A percentile compares a stretch with the other conserved stretches of the same genome.
phyloP scores from a whole-genome alignment of 2,113 vertebrate species.

The Pangasianodon gigas region DNA sequence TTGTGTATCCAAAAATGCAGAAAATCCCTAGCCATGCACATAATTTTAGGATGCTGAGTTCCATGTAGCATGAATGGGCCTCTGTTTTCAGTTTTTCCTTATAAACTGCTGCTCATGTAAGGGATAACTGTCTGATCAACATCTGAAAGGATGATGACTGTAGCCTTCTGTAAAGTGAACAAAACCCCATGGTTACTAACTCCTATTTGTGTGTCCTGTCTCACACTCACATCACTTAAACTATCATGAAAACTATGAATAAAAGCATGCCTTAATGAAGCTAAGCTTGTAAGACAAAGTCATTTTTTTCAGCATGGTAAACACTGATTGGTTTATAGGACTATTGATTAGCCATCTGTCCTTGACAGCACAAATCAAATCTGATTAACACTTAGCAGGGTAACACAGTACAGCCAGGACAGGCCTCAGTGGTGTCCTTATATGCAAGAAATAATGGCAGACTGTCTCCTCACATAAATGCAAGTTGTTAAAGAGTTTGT shows the following conservation, averaged over 20 bases:
- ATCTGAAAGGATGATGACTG: not conserved
- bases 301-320: not conserved
- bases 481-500: not conserved
- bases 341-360: slow-evolving; percentile 4
- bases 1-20: not conserved
- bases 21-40: not conserved
- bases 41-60: not conserved
- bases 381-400: not conserved
- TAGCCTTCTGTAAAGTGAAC: not conserved
- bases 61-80: not conserved
- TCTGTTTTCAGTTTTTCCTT: not conserved
- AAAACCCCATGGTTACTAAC: not conserved
- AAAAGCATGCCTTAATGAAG: not conserved
- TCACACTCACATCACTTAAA: not conserved
- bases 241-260: not conserved
- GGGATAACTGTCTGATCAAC: not conserved
- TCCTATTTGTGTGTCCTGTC: not conserved
- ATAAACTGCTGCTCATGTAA: not conserved
- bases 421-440: not conserved
- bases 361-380: slow-evolving; percentile 4
- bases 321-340: slow-evolving; percentile 7
- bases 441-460: not conserved
- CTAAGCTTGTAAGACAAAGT: not conserved
- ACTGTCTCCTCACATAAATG: not conserved
- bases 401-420: not conserved